Conservation (phyloP, 2,797 vertebrate species). For the Peromyscus melanophrys region DNA sequence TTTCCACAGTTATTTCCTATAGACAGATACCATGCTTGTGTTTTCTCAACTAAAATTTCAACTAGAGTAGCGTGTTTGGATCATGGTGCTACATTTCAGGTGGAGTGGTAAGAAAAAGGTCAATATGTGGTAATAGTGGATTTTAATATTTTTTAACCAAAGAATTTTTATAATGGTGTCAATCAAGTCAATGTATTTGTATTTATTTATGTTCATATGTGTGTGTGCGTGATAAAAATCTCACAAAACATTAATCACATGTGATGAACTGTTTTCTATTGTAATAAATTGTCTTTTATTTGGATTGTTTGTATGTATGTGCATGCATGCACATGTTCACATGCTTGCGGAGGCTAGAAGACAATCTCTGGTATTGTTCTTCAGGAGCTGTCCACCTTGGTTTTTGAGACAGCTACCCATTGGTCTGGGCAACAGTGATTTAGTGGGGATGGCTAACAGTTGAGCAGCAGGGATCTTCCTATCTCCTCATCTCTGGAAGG, state of each 20-base stretch:
- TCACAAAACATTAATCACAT: background rate
- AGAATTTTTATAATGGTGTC: background rate
- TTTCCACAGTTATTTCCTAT: background rate
- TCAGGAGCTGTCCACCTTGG: background rate
- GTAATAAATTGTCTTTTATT: background rate
- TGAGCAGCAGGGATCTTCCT: background rate
- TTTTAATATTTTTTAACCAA: background rate
- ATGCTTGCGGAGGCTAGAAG: background rate
- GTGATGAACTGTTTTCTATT: background rate
- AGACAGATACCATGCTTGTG: background rate
- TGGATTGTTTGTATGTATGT: background rate
- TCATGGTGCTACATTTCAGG: background rate
- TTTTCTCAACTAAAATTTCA: conserved; percentile 15
- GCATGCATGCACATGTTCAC: background rate
- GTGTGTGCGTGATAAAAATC: background rate
- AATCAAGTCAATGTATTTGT: background rate
- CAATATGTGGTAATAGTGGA: background rate
- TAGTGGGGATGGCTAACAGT: background rate
- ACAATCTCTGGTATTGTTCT: background rate
- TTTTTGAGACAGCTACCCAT: background rate
- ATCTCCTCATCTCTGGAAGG: background rate
- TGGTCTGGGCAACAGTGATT: background rate
- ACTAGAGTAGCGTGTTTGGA: background rate
- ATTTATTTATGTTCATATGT: background rate
- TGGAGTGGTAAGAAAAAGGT: background rate